These are phyloP conservation scores for Sphecodes monilicornis DNA, from an alignment of 2,888 invertebrate species.

Conservation along the genomic window DNA sequence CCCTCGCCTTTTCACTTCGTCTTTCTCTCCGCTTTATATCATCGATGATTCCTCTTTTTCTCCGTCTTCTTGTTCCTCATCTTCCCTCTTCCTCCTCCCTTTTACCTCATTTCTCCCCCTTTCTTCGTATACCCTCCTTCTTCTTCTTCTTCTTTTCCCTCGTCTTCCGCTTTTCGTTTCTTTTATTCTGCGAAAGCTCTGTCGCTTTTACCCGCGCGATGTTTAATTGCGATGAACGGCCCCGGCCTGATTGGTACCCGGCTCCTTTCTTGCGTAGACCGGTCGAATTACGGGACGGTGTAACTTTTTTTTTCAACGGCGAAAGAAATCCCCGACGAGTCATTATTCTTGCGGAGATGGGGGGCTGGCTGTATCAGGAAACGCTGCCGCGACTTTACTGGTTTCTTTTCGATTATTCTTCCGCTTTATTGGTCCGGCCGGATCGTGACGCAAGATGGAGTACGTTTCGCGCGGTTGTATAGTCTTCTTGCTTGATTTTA, in stretches of 20 bases:
- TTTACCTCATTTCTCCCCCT: no score
- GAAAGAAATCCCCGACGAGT: conserved; percentile 1
- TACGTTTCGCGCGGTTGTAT: neutral
- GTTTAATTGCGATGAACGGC: neutral
- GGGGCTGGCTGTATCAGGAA: neutral
- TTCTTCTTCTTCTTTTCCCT: neutral
- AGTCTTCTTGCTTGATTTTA: neutral
- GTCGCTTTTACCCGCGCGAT: neutral
- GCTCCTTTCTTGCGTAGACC: neutral
- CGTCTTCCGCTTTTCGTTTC: neutral
- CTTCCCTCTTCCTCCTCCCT: neutral
- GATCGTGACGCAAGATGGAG: neutral
- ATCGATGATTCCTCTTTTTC: conserved; percentile 35
- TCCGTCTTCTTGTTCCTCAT: conserved; percentile 4
- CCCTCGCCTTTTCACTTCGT: conserved; percentile 27
- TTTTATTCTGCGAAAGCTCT: neutral
- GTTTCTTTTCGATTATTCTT: neutral
- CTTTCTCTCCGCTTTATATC: conserved; percentile 32
- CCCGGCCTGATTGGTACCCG: neutral
- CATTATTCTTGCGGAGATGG: neutral
- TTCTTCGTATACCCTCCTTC: neutral
- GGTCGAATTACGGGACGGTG: neutral
- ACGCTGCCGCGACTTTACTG: neutral
- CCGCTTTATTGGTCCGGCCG: neutral
- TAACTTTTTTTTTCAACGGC: neutral